Base-by-base conservation (phyloP, 2,888 invertebrate genomes). In the Margaritifera margaritifera region DNA sequence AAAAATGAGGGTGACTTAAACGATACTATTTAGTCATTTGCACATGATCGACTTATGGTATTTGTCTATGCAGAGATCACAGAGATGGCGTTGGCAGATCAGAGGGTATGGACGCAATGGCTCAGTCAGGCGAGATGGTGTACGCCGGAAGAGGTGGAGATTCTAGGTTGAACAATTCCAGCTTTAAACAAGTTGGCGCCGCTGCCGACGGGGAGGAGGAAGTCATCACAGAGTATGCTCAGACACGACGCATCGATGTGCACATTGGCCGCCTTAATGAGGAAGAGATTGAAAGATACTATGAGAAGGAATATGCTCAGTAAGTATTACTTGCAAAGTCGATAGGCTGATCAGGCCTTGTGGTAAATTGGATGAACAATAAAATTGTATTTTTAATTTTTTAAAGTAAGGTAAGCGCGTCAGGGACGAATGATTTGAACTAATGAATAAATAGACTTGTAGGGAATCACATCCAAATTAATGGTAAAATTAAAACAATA, bases 231-330 rank as follows among this genome's bases (percentile, higher is more conserved):
- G 80, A 80, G 51, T 79, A 78, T 62, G 79, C 79, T 51, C 78
- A 76, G 22, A 77, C 80, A 6, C 72, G 80, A 1, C 79, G 79
- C 27, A 75, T 80, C n/a, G 79, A 79, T 57, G 79, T 80, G 71
- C 62, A 72, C 52, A 58, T 75, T 56, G 69, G 69, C 52, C 71
- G 75, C 54, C 70, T 75, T 71, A 65, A 66, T 66, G 70, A 69
- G 64, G 69, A 72, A 4, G 78, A 80, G 52, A 75, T 77, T 15
- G 80, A 80, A 59, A 75, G 72, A 54, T 76, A 79, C 58, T 79
- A 78, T 58, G 68, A 76, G n/a, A 60, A 68, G 27, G 75, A 76
- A 15, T 79, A 78, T 50, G 68, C 74, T 57, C 77, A 78, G 80
- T 79, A 71, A 74, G 79, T 78, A 59, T 15, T 6, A 20, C 6